Base-by-base conservation (phyloP, 2,797 vertebrate genomes). In the Characodon lateralis region DNA sequence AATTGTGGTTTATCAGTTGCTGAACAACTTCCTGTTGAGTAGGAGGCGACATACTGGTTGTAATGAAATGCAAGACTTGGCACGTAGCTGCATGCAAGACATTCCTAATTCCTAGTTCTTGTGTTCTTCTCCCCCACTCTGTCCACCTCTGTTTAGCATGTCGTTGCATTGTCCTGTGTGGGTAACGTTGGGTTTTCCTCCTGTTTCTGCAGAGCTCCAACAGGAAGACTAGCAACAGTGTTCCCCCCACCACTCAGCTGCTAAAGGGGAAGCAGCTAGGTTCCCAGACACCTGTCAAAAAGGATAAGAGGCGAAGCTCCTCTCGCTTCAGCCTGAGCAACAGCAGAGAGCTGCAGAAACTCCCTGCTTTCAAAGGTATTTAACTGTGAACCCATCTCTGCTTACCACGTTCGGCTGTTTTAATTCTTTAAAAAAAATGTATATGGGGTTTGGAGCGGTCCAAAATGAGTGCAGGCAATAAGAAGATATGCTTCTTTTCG, bases 321-420 rank as follows among this genome's bases (percentile, higher is more conserved):
- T 98, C 97, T 82, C 95, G 97, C 80, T 97, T 98, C 92, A 98
- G 96, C 79, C 89, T 97, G 90, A 98, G 96, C 95, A 99, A 95
- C 96, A 99, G 97, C 88, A 94, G 98, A 86, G 98, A 99, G 91
- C 97, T 99, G 66, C 98, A 99, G 80, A 99, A 99, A 90, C 96
- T 99, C 79, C 96, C 97, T 0, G 96, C 97, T 83, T 96, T 99
- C 79, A 99, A 99, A 99, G 98, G 92, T 95, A 93, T 87, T 77
- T 77, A 84, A 68, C 71, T 73, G 1, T 7, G 4, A 3, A 13
- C 41, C 2, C 20, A 10, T 65, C 65, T n/a, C 24, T 16, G 13
- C 41, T 59, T 22, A 20, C 41, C 12, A 10, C 26, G 28, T 43
- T 43, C 53, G 2, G 53, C 51, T 41, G 41, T 31, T 31, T 43